Evolutionary conservation across 2,888 invertebrate genomes (phyloP).

Genomic region (Eristalinus sepulchralis): DNA sequence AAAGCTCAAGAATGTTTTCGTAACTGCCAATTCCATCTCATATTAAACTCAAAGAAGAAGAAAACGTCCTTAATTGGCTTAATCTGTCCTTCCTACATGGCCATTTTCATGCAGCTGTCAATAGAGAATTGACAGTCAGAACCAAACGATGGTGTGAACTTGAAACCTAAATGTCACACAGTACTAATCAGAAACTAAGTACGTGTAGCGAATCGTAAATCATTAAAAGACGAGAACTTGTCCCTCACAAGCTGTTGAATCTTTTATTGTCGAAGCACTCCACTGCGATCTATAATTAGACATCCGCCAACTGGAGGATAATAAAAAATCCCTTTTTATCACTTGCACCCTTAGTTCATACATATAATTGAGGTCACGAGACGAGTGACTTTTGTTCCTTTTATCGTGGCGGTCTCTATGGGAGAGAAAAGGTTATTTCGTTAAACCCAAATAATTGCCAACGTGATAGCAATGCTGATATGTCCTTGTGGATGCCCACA

Average conservation of each 20-base stretch:
- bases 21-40: no score
- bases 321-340: conserved; percentile 55
- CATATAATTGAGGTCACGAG: conserved; percentile 20
- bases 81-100: neutral
- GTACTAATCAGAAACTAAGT: conserved; percentile 58
- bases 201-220: conserved; percentile 48
- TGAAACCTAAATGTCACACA: conserved; percentile 23
- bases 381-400: neutral
- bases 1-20: no score
- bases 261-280: conserved; percentile 47
- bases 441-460: conserved; percentile 29
- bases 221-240: conserved; percentile 23
- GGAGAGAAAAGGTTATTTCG: no score
- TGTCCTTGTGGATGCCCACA: neutral
- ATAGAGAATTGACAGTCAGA: conserved; percentile 8
- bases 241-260: neutral
- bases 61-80: neutral
- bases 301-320: conserved; percentile 16
- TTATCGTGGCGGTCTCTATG: neutral
- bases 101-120: neutral
- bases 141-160: conserved; percentile 17
- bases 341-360: conserved; percentile 27
- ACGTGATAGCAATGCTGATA: neutral
- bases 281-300: conserved; percentile 35
- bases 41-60: neutral